Percentiles rank a stretch among this genome's conserved stretches.
Evolutionary conservation across 2,888 invertebrate genomes (phyloP).

Genomic region (Chalcosyrphus nemorum): DNA sequence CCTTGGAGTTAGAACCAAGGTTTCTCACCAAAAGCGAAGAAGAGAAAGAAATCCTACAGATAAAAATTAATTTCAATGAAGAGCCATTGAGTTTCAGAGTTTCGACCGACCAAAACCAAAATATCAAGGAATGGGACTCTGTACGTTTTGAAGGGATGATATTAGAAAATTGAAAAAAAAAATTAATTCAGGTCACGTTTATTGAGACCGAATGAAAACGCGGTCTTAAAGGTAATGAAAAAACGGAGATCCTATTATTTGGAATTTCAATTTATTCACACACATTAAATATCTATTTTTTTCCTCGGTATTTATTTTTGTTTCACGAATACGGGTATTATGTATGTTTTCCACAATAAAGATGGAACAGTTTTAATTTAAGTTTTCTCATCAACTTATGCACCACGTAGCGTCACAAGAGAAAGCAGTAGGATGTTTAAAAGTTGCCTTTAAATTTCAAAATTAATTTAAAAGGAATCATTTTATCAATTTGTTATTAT

Average conservation of each 20-base stretch:
- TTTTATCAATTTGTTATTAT: no score
- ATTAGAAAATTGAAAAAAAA: slow-evolving; percentile 3
- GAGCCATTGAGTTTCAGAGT: background rate
- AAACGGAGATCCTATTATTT: background rate
- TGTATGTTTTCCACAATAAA: background rate
- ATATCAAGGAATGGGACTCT: background rate
- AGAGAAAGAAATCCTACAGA: background rate
- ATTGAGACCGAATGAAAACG: background rate
- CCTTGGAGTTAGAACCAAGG: background rate
- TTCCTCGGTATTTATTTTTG: background rate
- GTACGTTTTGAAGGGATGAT: background rate
- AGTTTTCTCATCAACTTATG: background rate
- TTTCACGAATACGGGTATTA: background rate
- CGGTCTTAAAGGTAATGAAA: slow-evolving; percentile 1
- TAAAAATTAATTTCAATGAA: slow-evolving; percentile 3
- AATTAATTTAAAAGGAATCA: no score
- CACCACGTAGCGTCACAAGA: no score
- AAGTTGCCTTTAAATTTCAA: no score
- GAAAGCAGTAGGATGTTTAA: no score
- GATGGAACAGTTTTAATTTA: background rate
- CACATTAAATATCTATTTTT: background rate
- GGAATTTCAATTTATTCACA: slow-evolving; percentile 5
- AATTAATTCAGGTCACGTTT: slow-evolving; percentile 3
- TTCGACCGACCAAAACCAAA: background rate
- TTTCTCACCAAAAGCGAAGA: background rate